phyloP scores from a whole-genome alignment of 2,888 invertebrate genomes.

The Agrochola lychnidis region DNA sequence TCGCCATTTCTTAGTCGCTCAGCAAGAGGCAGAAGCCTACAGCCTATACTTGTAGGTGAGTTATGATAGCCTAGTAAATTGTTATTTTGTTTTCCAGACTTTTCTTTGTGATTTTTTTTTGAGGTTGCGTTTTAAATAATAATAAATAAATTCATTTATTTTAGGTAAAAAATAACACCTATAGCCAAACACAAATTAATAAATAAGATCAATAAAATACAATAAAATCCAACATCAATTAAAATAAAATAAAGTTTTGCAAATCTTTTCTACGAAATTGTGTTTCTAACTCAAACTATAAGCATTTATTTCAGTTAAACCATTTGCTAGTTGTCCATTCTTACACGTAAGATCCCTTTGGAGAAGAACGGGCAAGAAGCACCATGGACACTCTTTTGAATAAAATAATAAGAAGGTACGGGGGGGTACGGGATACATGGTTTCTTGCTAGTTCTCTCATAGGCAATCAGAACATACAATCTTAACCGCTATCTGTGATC shows the following conservation, averaged over 20 bases:
- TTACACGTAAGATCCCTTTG: background rate
- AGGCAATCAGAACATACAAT: background rate
- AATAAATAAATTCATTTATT: no score
- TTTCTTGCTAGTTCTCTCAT: background rate
- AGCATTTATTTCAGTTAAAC: background rate
- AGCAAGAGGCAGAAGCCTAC: slow-evolving; percentile 96
- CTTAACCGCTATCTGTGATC: background rate
- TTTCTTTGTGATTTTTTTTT: background rate
- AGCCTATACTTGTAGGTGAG: slow-evolving; percentile 95
- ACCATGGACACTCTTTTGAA: background rate
- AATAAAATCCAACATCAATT: no score
- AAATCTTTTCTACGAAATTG: background rate
- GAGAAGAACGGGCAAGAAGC: background rate
- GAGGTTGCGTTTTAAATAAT: no score
- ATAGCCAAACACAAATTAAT: no score
- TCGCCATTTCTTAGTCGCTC: slow-evolving; percentile 89
- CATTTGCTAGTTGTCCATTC: background rate
- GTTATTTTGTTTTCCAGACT: background rate
- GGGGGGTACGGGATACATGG: background rate
- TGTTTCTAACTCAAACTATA: background rate
- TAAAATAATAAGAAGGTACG: background rate
- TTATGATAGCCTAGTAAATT: background rate
- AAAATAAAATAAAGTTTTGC: no score
- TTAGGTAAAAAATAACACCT: no score
- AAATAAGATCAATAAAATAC: no score